Evolutionary conservation across 2,888 invertebrate genomes (phyloP).

Genomic region (Pseudococcus longispinus): DNA sequence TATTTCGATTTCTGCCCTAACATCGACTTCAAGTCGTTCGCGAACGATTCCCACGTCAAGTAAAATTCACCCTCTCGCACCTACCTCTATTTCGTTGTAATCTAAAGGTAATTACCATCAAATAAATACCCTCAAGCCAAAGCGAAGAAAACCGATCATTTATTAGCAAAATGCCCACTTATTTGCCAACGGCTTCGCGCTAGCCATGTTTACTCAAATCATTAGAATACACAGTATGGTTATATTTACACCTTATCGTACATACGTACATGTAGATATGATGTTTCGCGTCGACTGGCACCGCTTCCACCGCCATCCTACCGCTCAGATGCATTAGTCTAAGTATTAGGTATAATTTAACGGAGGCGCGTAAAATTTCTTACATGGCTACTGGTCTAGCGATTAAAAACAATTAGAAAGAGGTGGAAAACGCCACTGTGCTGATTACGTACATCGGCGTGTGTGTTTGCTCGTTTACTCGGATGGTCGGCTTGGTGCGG

Average conservation of each 20-base stretch:
- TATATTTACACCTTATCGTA: neutral
- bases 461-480: neutral
- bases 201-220: neutral
- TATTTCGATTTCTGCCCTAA: neutral
- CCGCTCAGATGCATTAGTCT: slow-evolving; percentile 1
- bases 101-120: neutral
- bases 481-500: neutral
- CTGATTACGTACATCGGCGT: neutral
- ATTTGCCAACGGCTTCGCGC: neutral
- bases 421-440: neutral
- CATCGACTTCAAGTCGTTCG: neutral
- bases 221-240: neutral
- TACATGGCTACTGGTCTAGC: slow-evolving; percentile 5
- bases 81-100: neutral
- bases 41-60: neutral
- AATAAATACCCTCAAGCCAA: neutral
- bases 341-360: neutral
- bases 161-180: neutral
- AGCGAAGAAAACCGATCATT: neutral
- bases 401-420: slow-evolving; percentile 22
- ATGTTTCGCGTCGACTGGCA: neutral
- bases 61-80: neutral
- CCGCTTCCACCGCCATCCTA: too few species aligned
- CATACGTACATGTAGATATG: neutral
- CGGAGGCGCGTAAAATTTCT: slow-evolving; percentile 9